Percentiles rank a stretch among this genome's conserved stretches.
Evolutionary conservation across 2,888 invertebrate genomes (phyloP).

Genomic region (Cataglyphis cursor): DNA sequence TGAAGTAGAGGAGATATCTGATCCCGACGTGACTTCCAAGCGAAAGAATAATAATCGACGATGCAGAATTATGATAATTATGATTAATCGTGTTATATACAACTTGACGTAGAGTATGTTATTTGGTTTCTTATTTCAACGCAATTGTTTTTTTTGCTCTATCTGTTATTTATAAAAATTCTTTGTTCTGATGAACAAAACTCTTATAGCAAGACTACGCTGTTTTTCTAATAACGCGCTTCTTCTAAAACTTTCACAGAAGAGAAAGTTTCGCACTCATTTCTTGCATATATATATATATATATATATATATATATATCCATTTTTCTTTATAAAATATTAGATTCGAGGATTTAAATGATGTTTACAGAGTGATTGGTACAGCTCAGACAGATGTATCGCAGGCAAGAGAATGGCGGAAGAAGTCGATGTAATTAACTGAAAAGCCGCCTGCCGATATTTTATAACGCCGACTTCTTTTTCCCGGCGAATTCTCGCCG

Average conservation of each 20-base stretch:
- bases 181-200: neutral
- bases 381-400: neutral
- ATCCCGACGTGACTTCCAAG: neutral
- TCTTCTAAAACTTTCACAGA: too few relatives aligned
- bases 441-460: slow-evolving; percentile 64
- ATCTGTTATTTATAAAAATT: neutral
- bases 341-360: neutral
- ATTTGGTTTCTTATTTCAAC: neutral
- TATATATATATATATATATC: neutral
- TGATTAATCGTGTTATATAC: neutral
- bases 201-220: neutral
- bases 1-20: neutral
- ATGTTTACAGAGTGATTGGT: neutral
- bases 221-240: neutral
- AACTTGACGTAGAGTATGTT: neutral
- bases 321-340: neutral
- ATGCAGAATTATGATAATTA: neutral
- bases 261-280: neutral
- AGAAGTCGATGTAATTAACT: slow-evolving; percentile 72
- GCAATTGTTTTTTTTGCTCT: neutral
- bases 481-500: slow-evolving; percentile 67
- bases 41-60: neutral
- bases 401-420: neutral
- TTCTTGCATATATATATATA: neutral
- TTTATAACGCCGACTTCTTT: slow-evolving; percentile 49